Evolutionary conservation across 2,797 vertebrate genomes (phyloP), one percentile per base, ranked within the genome.

Genomic region (Ficedula albicollis): DNA sequence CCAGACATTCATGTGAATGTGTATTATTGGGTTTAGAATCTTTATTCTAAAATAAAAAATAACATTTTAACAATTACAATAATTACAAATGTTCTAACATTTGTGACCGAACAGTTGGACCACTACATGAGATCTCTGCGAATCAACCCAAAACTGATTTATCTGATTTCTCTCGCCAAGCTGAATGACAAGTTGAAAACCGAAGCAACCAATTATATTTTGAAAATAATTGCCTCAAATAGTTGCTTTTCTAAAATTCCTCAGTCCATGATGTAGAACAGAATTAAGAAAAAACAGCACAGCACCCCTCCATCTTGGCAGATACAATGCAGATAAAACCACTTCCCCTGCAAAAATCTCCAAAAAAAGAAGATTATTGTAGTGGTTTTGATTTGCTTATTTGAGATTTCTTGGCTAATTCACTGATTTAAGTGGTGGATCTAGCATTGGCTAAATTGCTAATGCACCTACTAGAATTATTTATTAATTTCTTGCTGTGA

Each of bases 181-280:
- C 56, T 72, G 66, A 91, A 64, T 89, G 82, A 91, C 82, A 90
- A 85, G 46, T 22, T 84, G 67, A 90, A 93, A 93, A 88, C 5
- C 16, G 41, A 95, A 89, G 27, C 32, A 76, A 79, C 29, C 26
- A 79, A 66, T 73, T 84, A 76, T 3, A 9, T 79, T 88, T 88
- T 69, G 80, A 36, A 94, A 94, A 63, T 5, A 54, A 11, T 48
- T 85, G n/a, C 56, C 60, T 83, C 60, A 66, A 41, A 64, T 30
- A 59, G 54, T 49, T 87, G 26, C 23, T 59, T 85, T 83, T 58
- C n/a, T 56, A 90, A 85, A 90, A 80, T 46, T 77, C 36, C 34
- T 90, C 38, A 25, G 66, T 25, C 60, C 38, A 16, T 7, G 25
- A 67, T 29, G 21, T 3, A 77, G 27, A 49, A 32, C 11, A 89